Evolutionary conservation across 2,888 invertebrate genomes (phyloP), one percentile per base, ranked within the genome.

Genomic region (Brachylomia viminalis): DNA sequence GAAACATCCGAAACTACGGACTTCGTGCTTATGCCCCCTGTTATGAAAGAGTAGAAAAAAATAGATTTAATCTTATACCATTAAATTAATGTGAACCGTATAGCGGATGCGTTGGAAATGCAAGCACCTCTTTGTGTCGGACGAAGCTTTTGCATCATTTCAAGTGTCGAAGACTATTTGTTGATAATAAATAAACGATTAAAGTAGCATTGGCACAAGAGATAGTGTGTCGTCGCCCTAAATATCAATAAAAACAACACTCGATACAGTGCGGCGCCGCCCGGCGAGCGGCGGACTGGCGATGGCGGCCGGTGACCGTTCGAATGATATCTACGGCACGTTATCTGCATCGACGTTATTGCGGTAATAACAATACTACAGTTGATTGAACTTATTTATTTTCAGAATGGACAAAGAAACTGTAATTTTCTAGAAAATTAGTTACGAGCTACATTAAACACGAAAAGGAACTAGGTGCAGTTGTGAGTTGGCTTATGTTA

Each of bases 161-260:
- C 52, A 49, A 62, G 11, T 52, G 23, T 23, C 42, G n/a, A 27
- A 17, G 54, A 65, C 27, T 27, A 58, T 70, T 64, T 77, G 64
- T 54, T n/a, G 58, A n/a, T 20, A 61, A 49, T 72, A 66, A 66
- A 58, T 47, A 61, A 66, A 49, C 42, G 30, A 66, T 62, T 61
- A 61, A 65, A 72, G 74, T 69, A 76, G 64, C 61, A 70, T 79
- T 73, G 85, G 27, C 72, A 75, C 69, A 54, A 47, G 23, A 80
- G 91, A 91, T 91, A 91, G 89, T 61, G 79, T 79, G 91, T 90
- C 90, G 72, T 86, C 73, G 90, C 52, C 86, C 90, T 72, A 82
- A 64, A 80, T 87, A 83, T 79, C 77, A 75, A 78, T 80, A 81
- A 64, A 79, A 82, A 80, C 77, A 79, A 62, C 64, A 71, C 65